Percentiles rank a stretch among this genome's conserved stretches.
phyloP scores from a whole-genome alignment of 2,113 vertebrate genomes.

The Terrapene triunguis region DNA sequence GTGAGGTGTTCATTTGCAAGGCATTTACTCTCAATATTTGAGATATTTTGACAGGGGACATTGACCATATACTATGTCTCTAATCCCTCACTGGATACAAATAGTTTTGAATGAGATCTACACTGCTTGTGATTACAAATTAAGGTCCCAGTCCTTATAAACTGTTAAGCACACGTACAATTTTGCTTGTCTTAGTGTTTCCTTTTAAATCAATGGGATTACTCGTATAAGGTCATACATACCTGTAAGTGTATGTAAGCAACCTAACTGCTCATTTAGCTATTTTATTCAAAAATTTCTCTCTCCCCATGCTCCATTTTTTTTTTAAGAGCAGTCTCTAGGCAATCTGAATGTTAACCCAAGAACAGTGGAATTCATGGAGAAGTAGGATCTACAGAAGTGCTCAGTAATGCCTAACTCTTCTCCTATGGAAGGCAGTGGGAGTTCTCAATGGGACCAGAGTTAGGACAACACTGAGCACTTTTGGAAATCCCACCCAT shows the following conservation, averaged over 20 bases:
- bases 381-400: not conserved
- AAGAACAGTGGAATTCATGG: not conserved
- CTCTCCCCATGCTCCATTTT: not conserved
- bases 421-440: not conserved
- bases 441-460: not conserved
- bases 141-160: not conserved
- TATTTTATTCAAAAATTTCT: not conserved
- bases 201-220: not conserved
- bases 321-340: not conserved
- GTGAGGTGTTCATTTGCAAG: not conserved
- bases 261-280: not conserved
- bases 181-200: not conserved
- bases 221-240: not conserved
- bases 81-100: not conserved
- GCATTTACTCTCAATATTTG: not conserved
- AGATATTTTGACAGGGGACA: not conserved
- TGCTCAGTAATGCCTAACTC: not conserved
- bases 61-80: not conserved
- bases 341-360: not conserved
- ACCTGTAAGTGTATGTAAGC: not conserved
- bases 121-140: not conserved
- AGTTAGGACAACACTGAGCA: not conserved
- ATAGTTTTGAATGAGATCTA: not conserved
- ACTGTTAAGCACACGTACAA: not conserved
- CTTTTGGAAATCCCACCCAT: not conserved